A percentile compares a stretch with the other conserved stretches of the same genome.
Evolutionary conservation across 2,888 invertebrate species (phyloP).

Genomic region (Ecliptopera silaceata): DNA sequence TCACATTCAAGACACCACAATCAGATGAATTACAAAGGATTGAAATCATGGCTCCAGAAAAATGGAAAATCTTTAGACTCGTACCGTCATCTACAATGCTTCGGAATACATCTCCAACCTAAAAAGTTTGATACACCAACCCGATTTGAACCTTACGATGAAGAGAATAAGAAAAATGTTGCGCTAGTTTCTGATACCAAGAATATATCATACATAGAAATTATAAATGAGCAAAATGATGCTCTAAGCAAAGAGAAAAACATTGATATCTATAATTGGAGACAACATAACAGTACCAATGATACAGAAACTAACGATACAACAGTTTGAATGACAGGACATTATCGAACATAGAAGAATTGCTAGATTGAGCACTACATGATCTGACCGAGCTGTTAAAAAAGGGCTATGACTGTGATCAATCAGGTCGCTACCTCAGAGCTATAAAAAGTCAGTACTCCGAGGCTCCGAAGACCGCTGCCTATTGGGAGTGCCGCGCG

Average conservation of each 20-base stretch:
- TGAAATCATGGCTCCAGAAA: conserved; percentile 72
- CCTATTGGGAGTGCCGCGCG: conserved; percentile 85
- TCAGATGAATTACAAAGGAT: conserved; percentile 66
- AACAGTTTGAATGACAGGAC: conserved; percentile 54
- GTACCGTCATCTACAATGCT: conserved; percentile 81
- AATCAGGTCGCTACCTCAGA: conserved; percentile 81
- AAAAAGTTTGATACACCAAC: background rate
- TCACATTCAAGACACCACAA: conserved; percentile 70
- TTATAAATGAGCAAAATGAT: conserved; percentile 49
- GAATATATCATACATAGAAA: too few species aligned
- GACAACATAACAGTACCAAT: conserved; percentile 50
- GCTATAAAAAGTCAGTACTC: conserved; percentile 74
- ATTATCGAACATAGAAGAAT: conserved; percentile 50
- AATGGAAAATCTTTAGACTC: conserved; percentile 75
- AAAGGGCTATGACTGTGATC: conserved; percentile 82
- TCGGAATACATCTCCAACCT: conserved; percentile 62
- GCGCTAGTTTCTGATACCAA: conserved; percentile 69
- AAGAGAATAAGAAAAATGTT: conserved; percentile 81
- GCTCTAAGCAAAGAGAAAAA: conserved; percentile 25
- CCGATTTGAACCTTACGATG: conserved; percentile 48
- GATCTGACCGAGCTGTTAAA: conserved; percentile 77
- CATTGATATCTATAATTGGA: conserved; percentile 54
- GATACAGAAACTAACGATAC: conserved; percentile 56
- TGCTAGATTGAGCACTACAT: conserved; percentile 74
- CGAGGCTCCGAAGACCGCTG: conserved; percentile 62